Base-by-base conservation (phyloP, 1,140 invertebrate genomes). In the Bombus vancouverensis region DNA sequence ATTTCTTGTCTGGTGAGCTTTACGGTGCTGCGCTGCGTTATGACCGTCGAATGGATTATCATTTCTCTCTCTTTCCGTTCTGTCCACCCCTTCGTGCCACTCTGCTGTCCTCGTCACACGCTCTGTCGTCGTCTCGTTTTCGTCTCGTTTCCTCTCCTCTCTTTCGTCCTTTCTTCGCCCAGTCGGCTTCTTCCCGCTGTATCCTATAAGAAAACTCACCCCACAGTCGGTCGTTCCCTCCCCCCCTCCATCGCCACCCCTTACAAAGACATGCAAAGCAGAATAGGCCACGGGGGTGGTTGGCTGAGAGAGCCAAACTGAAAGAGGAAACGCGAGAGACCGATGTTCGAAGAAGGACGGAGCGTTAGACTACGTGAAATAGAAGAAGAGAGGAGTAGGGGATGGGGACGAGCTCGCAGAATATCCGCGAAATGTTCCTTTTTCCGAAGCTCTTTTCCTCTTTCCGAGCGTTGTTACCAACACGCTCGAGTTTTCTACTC, bases 1-100 rank as follows among this genome's bases (percentile, higher is more conserved):
- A 95, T 95, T 94, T 95, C 94, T 95, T 94, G 94, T 95, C 94
- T 95, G 93, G 94, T 93, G 93, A 94, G 94, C 93, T 95, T 95
- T 94, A 94, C 92, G 92, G 91, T 93, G 87, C 91, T 81, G 90
- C 89, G 92, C 91, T 91, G 90, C 92, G 92, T 95, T 95, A 95
- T 95, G 94, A 94, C 94, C 94, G 92, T 86, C 92, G 92, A 95
- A 95, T 93, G 92, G 94, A 95, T 95, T 95, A 95, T 95, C 93
- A 92, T 95, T 94, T 90, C 91, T 93, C 91, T 92, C 88, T 89
- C 81, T 88, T 72, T 85, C 86, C 91, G 83, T 88, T 83, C 73
- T 70, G 86, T 47, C 75, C 79, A 74, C 77, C 87, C 89, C 68
- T 88, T 83, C 88, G 80, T 92, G 83, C 66, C 66, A 37, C 70